These are phyloP conservation scores for Aphidius ervi DNA, from an alignment of 1,140 invertebrate species.

Conservation along the genomic window DNA sequence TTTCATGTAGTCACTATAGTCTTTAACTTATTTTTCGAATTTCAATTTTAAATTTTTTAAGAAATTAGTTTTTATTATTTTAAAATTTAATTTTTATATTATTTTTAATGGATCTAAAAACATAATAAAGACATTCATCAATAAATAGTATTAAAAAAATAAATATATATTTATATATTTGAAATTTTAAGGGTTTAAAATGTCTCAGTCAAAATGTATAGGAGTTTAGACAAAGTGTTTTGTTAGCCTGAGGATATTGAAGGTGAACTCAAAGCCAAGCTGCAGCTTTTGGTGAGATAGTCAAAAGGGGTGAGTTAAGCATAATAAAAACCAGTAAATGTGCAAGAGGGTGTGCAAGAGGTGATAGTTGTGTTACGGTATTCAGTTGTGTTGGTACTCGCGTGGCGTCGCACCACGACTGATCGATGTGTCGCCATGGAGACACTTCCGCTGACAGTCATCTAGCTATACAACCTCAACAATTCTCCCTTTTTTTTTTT, in stretches of 20 bases:
- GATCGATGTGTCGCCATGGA: constrained; percentile 57
- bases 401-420: constrained; percentile 41
- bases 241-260: neutral
- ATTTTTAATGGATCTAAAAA: neutral
- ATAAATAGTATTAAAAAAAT: neutral
- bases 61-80: too few relatives aligned
- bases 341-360: neutral
- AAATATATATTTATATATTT: neutral
- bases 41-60: too few relatives aligned
- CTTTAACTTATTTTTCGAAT: too few relatives aligned
- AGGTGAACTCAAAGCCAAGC: constrained; percentile 11
- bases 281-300: constrained; percentile 1
- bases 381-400: constrained; percentile 25
- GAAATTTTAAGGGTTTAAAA: neutral
- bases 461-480: constrained; percentile 37
- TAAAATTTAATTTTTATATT: too few relatives aligned
- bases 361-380: constrained; percentile 17
- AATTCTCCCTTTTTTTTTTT: constrained; percentile 34
- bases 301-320: neutral
- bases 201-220: neutral
- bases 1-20: too few relatives aligned
- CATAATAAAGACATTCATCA: neutral
- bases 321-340: too few relatives aligned
- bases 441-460: constrained; percentile 54
- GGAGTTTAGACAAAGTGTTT: neutral